Base-by-base conservation (phyloP, 2,113 vertebrate species). In the Neofelis nebulosa region DNA sequence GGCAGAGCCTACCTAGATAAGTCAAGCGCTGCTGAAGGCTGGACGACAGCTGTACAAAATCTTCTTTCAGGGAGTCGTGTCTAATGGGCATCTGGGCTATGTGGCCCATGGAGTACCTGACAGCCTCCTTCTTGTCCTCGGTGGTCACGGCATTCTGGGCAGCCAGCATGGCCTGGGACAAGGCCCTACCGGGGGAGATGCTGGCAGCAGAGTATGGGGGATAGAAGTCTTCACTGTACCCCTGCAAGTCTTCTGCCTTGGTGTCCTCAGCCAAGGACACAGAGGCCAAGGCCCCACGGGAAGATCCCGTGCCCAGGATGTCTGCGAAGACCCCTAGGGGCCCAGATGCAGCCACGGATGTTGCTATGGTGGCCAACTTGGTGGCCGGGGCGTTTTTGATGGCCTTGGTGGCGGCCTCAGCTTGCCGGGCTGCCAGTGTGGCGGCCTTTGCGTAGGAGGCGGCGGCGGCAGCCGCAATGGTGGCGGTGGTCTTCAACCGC, bases 121-220 rank as follows among this genome's bases (percentile, higher is more conserved):
- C 95, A 0, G 95, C 96, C 9, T 7, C 21, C 97, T 96, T 97
- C 94, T 97, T 98, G 9, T 98, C 98, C 36, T 97, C 88, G 0
- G 91, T 31, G 33, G 66, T 97, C 3, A 10, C 0, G 2, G 96
- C 94, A 31, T 97, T 78, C 38, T 45, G 65, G 31, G 91, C 73
- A 0, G 33, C 14, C 14, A 86, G 2, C 81, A 95, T 61, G 50
- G 38, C 21, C 71, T 92, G 91, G 12, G 79, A 78, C 79, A 94
- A 27, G 25, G 4, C 0, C 9, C 0, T 0, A 4, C 33, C 16
- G 0, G 94, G 7, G 55, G 57, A 0, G 18, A 15, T 0, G 11
- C 4, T 14, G 29, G 1, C 11, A 5, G 4, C 0, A 18, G 10
- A 2, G 12, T 1, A 0, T 0, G 15, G 0, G 5, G 65, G 4